Evolutionary conservation across 1,140 invertebrate species (phyloP).

Genomic region (Zaprionus camerounensis): DNA sequence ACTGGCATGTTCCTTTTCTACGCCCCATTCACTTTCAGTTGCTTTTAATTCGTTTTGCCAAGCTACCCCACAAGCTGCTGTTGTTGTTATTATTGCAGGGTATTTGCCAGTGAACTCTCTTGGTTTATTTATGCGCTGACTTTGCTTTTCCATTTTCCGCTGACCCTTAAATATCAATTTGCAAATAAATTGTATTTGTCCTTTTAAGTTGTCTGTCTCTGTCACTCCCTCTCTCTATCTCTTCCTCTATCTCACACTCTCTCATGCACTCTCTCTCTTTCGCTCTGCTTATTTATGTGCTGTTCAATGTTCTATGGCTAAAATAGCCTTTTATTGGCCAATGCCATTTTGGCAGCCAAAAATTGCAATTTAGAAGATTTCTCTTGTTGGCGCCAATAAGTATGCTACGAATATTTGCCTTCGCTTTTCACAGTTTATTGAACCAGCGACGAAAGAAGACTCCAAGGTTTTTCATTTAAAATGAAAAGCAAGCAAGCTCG

Average conservation of each 20-base stretch:
- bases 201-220: constrained; percentile 42
- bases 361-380: constrained; percentile 68
- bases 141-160: constrained; percentile 31
- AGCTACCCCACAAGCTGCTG: constrained; percentile 14
- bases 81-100: constrained; percentile 12
- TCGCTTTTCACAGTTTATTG: constrained; percentile 66
- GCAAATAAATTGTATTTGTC: constrained; percentile 78
- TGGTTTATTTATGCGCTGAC: constrained; percentile 39
- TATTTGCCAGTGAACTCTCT: constrained; percentile 10
- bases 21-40: constrained; percentile 59
- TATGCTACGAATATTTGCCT: constrained; percentile 49
- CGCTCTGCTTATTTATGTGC: constrained; percentile 64
- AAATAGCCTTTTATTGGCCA: constrained; percentile 75
- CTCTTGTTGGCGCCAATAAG: constrained; percentile 50
- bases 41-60: constrained; percentile 62
- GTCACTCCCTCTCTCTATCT: not conserved
- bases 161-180: constrained; percentile 82
- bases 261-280: not conserved
- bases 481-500: not conserved
- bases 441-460: constrained; percentile 33
- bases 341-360: constrained; percentile 19
- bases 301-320: constrained; percentile 72
- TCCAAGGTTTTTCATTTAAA: not conserved
- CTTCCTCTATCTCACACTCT: not conserved
- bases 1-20: constrained; percentile 10